Evolutionary conservation across 1,140 invertebrate species (phyloP).

Genomic region (Fragariocoptes setiger): DNA sequence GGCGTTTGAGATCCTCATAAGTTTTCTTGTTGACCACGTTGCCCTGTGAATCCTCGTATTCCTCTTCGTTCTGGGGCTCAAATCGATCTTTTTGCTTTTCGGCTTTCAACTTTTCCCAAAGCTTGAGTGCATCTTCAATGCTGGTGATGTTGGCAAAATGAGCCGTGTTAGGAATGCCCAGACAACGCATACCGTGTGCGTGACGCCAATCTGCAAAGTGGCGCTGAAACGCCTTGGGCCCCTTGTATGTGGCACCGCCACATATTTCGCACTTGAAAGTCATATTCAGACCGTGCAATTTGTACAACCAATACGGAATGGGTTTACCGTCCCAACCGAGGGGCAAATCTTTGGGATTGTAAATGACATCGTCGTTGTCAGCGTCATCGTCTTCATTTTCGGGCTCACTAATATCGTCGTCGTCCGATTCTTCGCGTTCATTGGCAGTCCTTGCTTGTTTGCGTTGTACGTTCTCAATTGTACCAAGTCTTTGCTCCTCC

Average conservation of each 20-base stretch:
- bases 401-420: slow-evolving; percentile 41
- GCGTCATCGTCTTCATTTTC: slow-evolving; percentile 41
- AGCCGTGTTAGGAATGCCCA: slow-evolving; percentile 95
- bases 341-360: slow-evolving; percentile 96
- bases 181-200: slow-evolving; percentile 92
- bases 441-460: slow-evolving; percentile 88
- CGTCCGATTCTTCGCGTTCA: slow-evolving; percentile 66
- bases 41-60: slow-evolving; percentile 89
- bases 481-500: slow-evolving; percentile 41
- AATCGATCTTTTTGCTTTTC: slow-evolving; percentile 81
- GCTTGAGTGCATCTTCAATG: slow-evolving; percentile 81
- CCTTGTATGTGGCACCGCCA: slow-evolving; percentile 96
- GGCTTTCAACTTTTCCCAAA: slow-evolving; percentile 86
- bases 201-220: slow-evolving; percentile 99
- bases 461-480: slow-evolving; percentile 88
- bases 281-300: slow-evolving; percentile 91
- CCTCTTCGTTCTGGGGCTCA: slow-evolving; percentile 70
- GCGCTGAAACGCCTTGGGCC: slow-evolving; percentile 95
- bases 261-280: slow-evolving; percentile 98
- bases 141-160: slow-evolving; percentile 98
- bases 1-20: slow-evolving; percentile 88
- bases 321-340: slow-evolving; percentile 99
- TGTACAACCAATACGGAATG: slow-evolving; percentile 98
- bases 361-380: slow-evolving; percentile 51
- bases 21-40: slow-evolving; percentile 97